These are phyloP conservation scores for Lota lota DNA, from an alignment of 2,113 vertebrate species.

Conservation along the genomic window DNA sequence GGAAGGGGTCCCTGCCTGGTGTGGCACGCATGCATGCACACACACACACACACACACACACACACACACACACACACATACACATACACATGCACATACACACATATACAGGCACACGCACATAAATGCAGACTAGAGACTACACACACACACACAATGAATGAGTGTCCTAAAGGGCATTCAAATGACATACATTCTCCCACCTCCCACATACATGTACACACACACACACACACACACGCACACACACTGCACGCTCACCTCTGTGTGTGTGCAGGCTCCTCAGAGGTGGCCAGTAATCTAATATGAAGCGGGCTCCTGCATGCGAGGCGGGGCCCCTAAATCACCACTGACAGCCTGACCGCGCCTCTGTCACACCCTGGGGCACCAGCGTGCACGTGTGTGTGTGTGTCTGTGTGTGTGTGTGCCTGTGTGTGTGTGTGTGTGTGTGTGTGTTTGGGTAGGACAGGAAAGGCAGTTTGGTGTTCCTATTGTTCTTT, in stretches of 20 bases:
- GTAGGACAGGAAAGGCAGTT: too few relatives aligned
- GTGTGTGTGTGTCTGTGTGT: slow-evolving; percentile 15
- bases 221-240: not conserved
- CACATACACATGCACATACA: not conserved
- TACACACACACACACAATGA: not conserved
- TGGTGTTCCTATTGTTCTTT: too few relatives aligned
- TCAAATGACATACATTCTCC: not conserved
- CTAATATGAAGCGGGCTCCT: slow-evolving; percentile 57
- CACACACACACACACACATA: slow-evolving; percentile 3
- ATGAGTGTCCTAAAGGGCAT: slow-evolving; percentile 6
- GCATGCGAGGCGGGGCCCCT: slow-evolving; percentile 27
- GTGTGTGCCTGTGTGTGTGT: slow-evolving; percentile 23
- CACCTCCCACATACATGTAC: not conserved
- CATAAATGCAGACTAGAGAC: not conserved
- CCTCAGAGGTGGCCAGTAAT: slow-evolving; percentile 46
- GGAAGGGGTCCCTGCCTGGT: not conserved
- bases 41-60: slow-evolving; percentile 11
- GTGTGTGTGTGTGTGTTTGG: slow-evolving; percentile 22
- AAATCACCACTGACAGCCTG: slow-evolving; percentile 66
- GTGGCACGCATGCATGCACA: slow-evolving; percentile 7
- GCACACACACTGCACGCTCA: slow-evolving; percentile 7
- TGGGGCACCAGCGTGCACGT: slow-evolving; percentile 16
- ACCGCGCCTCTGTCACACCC: slow-evolving; percentile 37
- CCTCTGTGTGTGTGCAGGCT: slow-evolving; percentile 3
- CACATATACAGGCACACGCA: not conserved